Base-by-base conservation (phyloP, 2,113 vertebrate species). In the Colaptes auratus region DNA sequence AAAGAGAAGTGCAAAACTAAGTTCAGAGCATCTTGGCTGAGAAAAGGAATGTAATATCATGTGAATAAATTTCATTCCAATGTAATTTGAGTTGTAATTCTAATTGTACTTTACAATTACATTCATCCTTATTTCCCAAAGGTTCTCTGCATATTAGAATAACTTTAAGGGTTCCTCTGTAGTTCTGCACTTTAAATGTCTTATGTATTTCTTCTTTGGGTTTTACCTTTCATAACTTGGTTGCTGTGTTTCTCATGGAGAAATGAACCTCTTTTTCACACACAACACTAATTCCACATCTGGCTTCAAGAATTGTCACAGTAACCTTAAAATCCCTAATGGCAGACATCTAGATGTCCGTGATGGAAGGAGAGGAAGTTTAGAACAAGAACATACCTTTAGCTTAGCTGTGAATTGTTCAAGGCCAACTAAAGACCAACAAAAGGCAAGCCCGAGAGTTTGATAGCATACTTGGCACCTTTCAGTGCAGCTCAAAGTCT, bases 51-150 rank as follows among this genome's bases (percentile, higher is more conserved):
- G 25, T 20, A 71, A 80, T 80, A 88, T 42, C 80, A 7, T 86
- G 33, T 82, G 63, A 88, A 92, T 81, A 86, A 88, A 95, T 87
- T 92, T 59, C 66, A 52, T 92, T 86, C 33, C 77, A 70, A 16
- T 63, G 20, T 76, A 90, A 95, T 77, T 93, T 1, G 36, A 88
- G 19, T 64, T 71, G 56, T 75, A 86, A 88, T 90, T 96, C 69
- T 56, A 74, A 15, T 53, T 55, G 60, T 86, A 80, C 36, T 86
- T 82, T 74, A 71, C 64, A 77, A 52, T 92, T 91, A 79, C 46
- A 44, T 60, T 86, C 30, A 66, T 8, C 5, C 16, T 92, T 93
- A 78, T 96, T 96, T 94, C 66, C 93, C 83, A 73, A 30, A 92
- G 55, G 81, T 58, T 89, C 16, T 89, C 48, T 81, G 36, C 44